phyloP scores from a whole-genome alignment of 2,113 vertebrate species.

The Benitochromis conjunctus region DNA sequence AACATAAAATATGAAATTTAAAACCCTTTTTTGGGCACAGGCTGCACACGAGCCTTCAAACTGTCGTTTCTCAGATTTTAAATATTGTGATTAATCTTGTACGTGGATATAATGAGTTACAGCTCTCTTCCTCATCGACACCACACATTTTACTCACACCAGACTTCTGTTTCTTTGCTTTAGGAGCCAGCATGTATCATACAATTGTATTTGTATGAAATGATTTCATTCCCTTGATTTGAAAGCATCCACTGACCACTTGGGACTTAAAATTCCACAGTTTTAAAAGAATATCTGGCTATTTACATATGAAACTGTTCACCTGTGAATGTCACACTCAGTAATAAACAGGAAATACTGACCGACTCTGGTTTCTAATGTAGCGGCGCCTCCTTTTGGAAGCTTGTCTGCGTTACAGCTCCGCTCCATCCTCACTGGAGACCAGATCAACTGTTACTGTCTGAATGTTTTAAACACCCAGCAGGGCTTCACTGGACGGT shows the following conservation, averaged over 20 bases:
- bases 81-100: not conserved
- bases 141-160: not conserved
- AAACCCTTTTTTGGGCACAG: not conserved
- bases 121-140: not conserved
- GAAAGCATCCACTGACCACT: not conserved
- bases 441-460: not conserved
- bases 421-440: not conserved
- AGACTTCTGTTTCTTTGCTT: not conserved
- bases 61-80: not conserved
- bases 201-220: too few relatives aligned
- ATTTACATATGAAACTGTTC: too few relatives aligned
- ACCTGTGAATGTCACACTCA: too few relatives aligned
- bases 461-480: not conserved
- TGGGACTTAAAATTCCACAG: not conserved
- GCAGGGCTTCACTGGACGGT: not conserved
- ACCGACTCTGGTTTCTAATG: not conserved
- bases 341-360: not conserved
- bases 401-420: not conserved
- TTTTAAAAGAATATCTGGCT: not conserved
- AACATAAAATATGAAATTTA: not conserved
- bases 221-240: not conserved
- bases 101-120: not conserved
- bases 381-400: slow-evolving; percentile 3
- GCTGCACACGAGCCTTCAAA: not conserved
- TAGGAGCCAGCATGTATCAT: too few relatives aligned